phyloP scores from a whole-genome alignment of 2,113 vertebrate species.

The Pseudorasbora parva region DNA sequence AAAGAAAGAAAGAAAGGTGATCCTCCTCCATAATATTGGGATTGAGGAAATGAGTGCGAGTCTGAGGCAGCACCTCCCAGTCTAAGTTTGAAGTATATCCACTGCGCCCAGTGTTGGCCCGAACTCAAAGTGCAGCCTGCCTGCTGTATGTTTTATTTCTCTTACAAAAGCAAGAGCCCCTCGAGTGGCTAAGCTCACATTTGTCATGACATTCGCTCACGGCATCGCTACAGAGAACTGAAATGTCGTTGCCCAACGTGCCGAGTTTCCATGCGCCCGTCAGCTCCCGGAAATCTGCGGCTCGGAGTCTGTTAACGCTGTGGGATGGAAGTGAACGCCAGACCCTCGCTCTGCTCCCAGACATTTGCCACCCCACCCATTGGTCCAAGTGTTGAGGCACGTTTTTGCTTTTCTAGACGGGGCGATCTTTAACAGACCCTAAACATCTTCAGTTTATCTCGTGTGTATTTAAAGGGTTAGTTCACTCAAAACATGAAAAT shows the following conservation, averaged over 20 bases:
- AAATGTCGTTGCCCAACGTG: slow-evolving; percentile 52
- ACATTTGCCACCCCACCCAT: slow-evolving; percentile 17
- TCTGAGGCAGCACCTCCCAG: slow-evolving; percentile 69
- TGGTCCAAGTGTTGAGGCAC: not conserved
- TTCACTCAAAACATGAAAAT: not conserved
- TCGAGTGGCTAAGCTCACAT: not conserved
- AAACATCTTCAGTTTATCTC: not conserved
- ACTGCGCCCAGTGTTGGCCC: slow-evolving; percentile 62
- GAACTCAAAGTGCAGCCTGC: slow-evolving; percentile 57
- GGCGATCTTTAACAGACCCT: slow-evolving; percentile 13
- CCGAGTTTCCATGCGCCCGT: slow-evolving; percentile 62
- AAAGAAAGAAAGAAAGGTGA: too few relatives aligned
- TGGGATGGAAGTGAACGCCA: slow-evolving; percentile 40
- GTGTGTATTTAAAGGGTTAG: not conserved
- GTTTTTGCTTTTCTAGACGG: not conserved
- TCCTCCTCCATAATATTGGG: slow-evolving; percentile 64
- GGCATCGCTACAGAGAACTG: slow-evolving; percentile 26
- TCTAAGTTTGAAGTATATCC: slow-evolving; percentile 68
- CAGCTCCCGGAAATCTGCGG: slow-evolving; percentile 55
- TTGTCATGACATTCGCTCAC: slow-evolving; percentile 23
- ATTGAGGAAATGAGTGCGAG: slow-evolving; percentile 73
- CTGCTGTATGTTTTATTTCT: slow-evolving; percentile 40
- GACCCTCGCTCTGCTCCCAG: not conserved
- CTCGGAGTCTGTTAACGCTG: slow-evolving; percentile 49
- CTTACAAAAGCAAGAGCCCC: slow-evolving; percentile 32